Evolutionary conservation across 2,797 vertebrate species (phyloP), one percentile per base, ranked within the genome.

Genomic region (Arctocebus calabarensis): DNA sequence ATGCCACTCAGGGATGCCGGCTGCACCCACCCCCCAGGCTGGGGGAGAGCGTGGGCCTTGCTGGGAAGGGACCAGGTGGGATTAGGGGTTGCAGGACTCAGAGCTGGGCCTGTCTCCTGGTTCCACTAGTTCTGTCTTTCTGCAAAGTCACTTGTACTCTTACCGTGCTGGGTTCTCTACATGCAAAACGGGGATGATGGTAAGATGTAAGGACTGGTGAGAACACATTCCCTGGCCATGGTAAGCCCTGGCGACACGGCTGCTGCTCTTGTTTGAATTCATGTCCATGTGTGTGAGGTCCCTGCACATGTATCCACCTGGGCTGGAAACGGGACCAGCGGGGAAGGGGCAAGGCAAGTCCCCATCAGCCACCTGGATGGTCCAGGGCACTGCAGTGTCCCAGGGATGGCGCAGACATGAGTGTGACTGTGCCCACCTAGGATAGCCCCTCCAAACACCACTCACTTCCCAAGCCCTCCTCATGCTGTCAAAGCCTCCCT

Each of bases 331-430:
- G 37, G 70, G 48, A 19, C 0, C 12, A 34, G 4, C 13, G 3
- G 17, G 11, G 22, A 74, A 64, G 59, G 23, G 22, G 27, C 11
- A 59, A 62, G 13, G 27, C 6, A 81, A 20, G 13, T 43, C 45
- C n/a, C n/a, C 61, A 2, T 52, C 27, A 37, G 10, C 9, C 5
- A 1, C 32, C 9, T 17, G 52, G 2, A 61, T 1, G 48, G 14
- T 52, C 14, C 48, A 25, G 13, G 59, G 12, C 37, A 57, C 7
- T 32, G 10, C 8, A 70, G 74, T 52, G 62, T 4, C 52, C 32
- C 1, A 13, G 32, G 14, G 48, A 59, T 34, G 8, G 3, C 19
- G 11, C 12, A 17, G 27, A 52, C 0, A 9, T 7, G 17, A 17
- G 27, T 25, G 4, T 40, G 23, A 43, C 61, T 25, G 4, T 19